These are phyloP conservation scores for Otis tarda DNA, from an alignment of 2,113 vertebrate genomes.

Conservation along the genomic window DNA sequence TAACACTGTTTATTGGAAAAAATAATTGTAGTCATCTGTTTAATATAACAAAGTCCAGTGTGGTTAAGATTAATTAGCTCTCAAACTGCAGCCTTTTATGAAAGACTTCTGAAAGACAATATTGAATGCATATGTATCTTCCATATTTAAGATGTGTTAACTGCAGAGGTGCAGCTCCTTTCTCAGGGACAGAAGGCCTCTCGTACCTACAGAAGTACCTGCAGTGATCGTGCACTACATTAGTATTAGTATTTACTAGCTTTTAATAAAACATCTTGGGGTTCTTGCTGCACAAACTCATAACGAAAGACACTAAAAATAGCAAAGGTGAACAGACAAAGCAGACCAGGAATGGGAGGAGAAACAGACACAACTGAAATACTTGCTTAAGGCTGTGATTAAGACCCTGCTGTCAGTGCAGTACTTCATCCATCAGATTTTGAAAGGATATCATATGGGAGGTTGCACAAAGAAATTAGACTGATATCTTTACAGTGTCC, in stretches of 20 bases:
- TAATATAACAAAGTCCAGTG: background rate
- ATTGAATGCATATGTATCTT: background rate
- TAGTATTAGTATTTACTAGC: background rate
- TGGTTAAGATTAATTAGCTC: background rate
- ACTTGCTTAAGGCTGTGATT: slow-evolving; percentile 58
- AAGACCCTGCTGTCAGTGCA: slow-evolving; percentile 47
- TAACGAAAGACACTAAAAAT: background rate
- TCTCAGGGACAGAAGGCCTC: background rate
- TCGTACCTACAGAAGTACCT: background rate
- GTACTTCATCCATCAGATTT: background rate
- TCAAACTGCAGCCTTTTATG: background rate
- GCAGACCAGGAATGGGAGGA: background rate
- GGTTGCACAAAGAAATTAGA: background rate
- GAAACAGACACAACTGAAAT: background rate
- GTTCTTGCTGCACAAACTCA: background rate
- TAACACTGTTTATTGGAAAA: background rate
- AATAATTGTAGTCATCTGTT: background rate
- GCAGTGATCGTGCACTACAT: background rate
- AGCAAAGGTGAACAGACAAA: background rate
- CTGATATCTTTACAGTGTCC: background rate
- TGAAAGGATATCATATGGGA: background rate
- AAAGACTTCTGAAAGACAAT: background rate
- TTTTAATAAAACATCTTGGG: background rate
- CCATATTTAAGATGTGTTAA: background rate
- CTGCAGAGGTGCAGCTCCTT: background rate